Base-by-base conservation (phyloP, 2,888 invertebrate genomes). In the Paralinhomoeus sp. region DNA sequence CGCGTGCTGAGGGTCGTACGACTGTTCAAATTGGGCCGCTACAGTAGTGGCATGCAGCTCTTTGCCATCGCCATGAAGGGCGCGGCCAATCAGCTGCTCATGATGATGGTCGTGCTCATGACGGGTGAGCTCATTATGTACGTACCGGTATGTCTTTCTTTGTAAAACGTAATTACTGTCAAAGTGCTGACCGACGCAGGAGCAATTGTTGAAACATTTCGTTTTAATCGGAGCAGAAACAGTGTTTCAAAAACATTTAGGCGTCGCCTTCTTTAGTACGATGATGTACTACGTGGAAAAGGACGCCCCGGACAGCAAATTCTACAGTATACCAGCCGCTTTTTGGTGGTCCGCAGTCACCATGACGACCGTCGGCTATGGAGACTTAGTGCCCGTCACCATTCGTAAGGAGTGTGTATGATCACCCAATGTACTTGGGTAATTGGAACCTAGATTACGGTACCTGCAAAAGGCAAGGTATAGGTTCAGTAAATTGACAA, bases 281-380 rank as follows among this genome's bases (percentile, higher is more conserved):
- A 23, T 45, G 22, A 23, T 45, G 17, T 45, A 45, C 23, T 45
- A 45, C 23, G 45, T 41, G 13, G 45, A 45, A 41, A 36, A 35
- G 18, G 45, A 41, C 24, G 20, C 12, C 9, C 34, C 34, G 21
- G 20, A 20, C 5, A 45, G 34, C 5, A 20, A 18, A 15, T 45
- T 42, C 35, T 18, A 23, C 2, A 20, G 21, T 3, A 45, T 45
- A 24, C 45, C 45, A 9, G 41, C 34, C 24, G 35, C 45, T 7
- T 35, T 45, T n/a, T 45, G 45, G 45, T 45, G 45, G 45, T 35
- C 41, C 24, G 36, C 42, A 2, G 45, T 40, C 24, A 40, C 40
- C 40, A 31, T 40, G 24, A 24, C 40, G 24, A 40, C 40, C 18
- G 40, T 40, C 7, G 37, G 37, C 20, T 37, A 37, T 17, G 37